Base-by-base conservation (phyloP, 2,797 vertebrate species). In the Gallinago nigripennis region DNA sequence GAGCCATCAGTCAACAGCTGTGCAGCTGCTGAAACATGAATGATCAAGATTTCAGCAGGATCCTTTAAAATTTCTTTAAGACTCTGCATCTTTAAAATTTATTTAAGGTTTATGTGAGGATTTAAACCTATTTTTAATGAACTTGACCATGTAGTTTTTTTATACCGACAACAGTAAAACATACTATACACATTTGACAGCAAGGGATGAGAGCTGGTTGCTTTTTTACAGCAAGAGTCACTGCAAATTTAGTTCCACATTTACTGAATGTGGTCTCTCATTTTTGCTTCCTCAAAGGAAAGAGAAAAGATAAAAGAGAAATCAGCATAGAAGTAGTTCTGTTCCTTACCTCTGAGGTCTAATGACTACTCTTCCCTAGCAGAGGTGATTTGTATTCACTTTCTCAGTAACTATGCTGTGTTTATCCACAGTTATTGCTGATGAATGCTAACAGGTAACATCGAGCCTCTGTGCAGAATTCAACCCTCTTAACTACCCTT, bases 61-160 rank as follows among this genome's bases (percentile, higher is more conserved):
- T 79, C 27, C 63, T 58, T 80, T 73, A 94, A 82, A 56, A 84
- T 81, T 53, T 58, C n/a, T 33, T 91, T 75, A 86, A 92, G 77
- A 90, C 82, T 85, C 78, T 82, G 68, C 39, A 37, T 37, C 60
- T 58, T 80, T 73, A 94, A 82, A 56, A 84, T 82, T 50, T 58
- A 33, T 33, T 91, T 75, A 86, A 93, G 11, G 9, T 71, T 89
- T 82, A 41, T 15, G 21, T 75, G 69, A 70, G 82, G 53, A 75
- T 96, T 95, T 94, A 93, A 79, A 64, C 35, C 33, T 82, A 6
- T 28, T 79, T 92, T 95, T 82, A 82, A 94, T 60, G 35, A 88
- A 79, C 50, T 90, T 61, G 48, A 66, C 39, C 53, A 27, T 31
- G 31, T 21, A 79, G 33, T 20, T 82, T 12, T 12, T 76, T 92